phyloP scores from a whole-genome alignment of 2,797 vertebrate genomes.

The Myotis planiceps region DNA sequence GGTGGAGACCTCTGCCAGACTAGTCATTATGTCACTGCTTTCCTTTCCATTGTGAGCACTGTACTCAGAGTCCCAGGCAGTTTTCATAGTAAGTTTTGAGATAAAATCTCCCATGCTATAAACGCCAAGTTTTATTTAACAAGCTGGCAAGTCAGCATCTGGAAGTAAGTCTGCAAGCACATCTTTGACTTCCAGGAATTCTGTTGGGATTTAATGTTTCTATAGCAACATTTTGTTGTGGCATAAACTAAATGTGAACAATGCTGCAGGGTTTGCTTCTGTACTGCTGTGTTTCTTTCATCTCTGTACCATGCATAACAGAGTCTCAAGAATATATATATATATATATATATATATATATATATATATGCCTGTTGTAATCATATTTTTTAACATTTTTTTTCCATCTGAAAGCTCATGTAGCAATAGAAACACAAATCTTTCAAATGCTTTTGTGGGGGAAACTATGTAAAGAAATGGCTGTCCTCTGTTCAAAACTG shows the following conservation, averaged over 20 bases:
- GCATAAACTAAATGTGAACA: constrained; percentile 67
- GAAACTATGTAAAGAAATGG: neutral
- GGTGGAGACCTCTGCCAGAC: neutral
- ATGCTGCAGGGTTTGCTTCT: constrained; percentile 46
- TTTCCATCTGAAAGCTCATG: neutral
- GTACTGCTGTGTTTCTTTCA: constrained; percentile 31
- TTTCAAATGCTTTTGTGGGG: neutral
- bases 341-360: neutral
- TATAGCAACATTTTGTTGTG: constrained; percentile 70
- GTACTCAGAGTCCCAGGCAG: neutral
- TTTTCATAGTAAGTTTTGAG: neutral
- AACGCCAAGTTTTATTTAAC: constrained; percentile 66
- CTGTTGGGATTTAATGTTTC: constrained; percentile 68
- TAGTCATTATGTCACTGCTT: neutral
- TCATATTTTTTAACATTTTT: neutral
- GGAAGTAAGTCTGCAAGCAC: constrained; percentile 59
- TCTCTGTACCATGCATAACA: neutral
- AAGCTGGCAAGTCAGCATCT: constrained; percentile 63
- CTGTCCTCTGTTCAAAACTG: neutral
- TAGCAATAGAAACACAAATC: neutral
- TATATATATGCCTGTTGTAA: neutral
- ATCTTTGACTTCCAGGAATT: constrained; percentile 78
- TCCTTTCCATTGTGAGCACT: neutral
- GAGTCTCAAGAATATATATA: neutral
- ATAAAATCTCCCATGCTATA: constrained; percentile 39